Evolutionary conservation across 2,113 vertebrate species (phyloP).

Genomic region (Microcebus jonahi): DNA sequence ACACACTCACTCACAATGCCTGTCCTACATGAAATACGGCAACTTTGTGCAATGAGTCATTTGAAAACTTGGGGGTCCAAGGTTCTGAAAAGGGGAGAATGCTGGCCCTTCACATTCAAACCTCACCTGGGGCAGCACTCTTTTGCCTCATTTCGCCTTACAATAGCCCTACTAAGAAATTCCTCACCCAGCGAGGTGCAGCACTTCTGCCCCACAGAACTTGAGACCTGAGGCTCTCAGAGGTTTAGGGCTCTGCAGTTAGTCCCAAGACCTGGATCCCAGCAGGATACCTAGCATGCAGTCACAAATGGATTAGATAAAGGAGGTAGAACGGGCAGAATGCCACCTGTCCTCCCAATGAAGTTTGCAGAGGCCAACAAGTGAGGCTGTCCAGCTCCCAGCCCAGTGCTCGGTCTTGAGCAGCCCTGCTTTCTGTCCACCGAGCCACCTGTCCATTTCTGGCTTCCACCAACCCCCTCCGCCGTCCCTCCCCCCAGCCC

Average conservation of each 20-base stretch:
- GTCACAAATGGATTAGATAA: neutral
- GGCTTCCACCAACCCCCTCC: neutral
- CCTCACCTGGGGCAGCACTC: too few species aligned
- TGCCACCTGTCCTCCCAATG: neutral
- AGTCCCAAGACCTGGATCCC: neutral
- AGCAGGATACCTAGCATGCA: neutral
- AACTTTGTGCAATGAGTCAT: neutral
- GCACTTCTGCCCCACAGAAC: neutral
- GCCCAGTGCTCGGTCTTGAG: neutral
- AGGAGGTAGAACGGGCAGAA: neutral
- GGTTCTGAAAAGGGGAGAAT: neutral
- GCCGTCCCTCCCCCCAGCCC: neutral
- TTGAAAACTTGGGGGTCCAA: neutral
- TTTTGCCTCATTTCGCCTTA: neutral
- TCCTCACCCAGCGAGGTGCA: neutral
- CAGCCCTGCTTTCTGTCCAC: neutral
- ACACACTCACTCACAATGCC: neutral
- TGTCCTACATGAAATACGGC: neutral
- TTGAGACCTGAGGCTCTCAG: neutral
- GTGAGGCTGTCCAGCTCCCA: neutral
- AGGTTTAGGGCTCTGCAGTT: neutral
- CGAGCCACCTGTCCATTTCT: neutral
- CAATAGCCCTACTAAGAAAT: neutral
- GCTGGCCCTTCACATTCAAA: neutral
- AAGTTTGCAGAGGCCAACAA: neutral